Evolutionary conservation across 1,140 invertebrate genomes (phyloP), one percentile per base, ranked within the genome.

Genomic region (Dendrolimus kikuchii): DNA sequence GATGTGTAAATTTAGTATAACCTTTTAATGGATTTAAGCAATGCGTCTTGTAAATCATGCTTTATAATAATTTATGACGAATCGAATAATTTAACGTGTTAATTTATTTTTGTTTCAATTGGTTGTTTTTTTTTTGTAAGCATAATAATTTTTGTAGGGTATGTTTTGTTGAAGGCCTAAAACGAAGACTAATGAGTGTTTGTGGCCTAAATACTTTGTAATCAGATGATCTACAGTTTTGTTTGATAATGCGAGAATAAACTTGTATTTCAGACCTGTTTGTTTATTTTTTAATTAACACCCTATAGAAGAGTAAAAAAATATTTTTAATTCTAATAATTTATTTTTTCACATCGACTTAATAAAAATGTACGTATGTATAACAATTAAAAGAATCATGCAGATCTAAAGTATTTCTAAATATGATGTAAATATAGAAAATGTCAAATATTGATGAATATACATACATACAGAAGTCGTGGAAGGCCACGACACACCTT

Each of bases 191-290:
- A 74, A 71, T 65, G 43, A 41, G 23, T 54, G 51, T 62, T 66
- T 59, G 56, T 50, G 72, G 70, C 76, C 76, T 81, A 74, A 71
- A 53, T 62, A 62, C 68, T 60, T 66, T 60, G 50, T 55, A 58
- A 68, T 68, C 68, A 65, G 60, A 55, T 50, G 58, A 62, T 62
- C 59, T 65, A 68, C 64, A 64, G 69, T 68, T 74, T 60, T 69
- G 66, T 71, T 71, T 68, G 66, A 77, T 64, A 69, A 79, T 73
- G 70, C 71, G 70, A 72, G 61, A 82, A 79, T 80, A 81, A 75
- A 86, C 68, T 53, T 78, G 71, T 75, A 73, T 71, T 72, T 74
- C 66, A 62, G 53, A 73, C 40, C 7, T 50, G 9, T 40, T 9
- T 5, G 9, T 50, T 41, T 40, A 9, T 6, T 9, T 49, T 48